phyloP scores from a whole-genome alignment of 2,888 invertebrate genomes.

The Diarsia brunnea region DNA sequence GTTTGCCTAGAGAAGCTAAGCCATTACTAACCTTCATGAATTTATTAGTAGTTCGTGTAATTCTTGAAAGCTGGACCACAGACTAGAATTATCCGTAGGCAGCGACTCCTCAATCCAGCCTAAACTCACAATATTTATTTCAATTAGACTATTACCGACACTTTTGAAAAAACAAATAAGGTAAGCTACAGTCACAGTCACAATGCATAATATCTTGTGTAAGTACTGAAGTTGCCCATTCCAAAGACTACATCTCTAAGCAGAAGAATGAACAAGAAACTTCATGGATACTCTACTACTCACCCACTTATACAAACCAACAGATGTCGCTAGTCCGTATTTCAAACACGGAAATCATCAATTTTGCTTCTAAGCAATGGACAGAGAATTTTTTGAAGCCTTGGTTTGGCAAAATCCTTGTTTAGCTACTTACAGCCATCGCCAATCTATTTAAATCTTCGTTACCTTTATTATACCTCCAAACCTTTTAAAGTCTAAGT shows the following conservation, averaged over 20 bases:
- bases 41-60: neutral
- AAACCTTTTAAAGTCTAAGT: conserved; percentile 23
- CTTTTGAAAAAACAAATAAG: no score
- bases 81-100: neutral
- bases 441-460: neutral
- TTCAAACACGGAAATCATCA: neutral
- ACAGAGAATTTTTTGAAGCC: neutral
- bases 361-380: neutral
- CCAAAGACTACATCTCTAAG: no score
- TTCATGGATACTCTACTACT: no score
- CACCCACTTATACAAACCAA: no score
- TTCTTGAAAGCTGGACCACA: neutral
- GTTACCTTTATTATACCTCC: conserved; percentile 2
- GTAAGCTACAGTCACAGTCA: no score
- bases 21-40: neutral
- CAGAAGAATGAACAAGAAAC: no score
- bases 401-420: neutral
- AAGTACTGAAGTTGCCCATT: no score
- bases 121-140: no score
- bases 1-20: neutral
- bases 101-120: neutral
- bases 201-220: no score
- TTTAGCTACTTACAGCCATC: neutral
- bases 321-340: no score
- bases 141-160: no score